Conservation (phyloP, 2,888 invertebrate species). For the Dendrolimus houi region DNA sequence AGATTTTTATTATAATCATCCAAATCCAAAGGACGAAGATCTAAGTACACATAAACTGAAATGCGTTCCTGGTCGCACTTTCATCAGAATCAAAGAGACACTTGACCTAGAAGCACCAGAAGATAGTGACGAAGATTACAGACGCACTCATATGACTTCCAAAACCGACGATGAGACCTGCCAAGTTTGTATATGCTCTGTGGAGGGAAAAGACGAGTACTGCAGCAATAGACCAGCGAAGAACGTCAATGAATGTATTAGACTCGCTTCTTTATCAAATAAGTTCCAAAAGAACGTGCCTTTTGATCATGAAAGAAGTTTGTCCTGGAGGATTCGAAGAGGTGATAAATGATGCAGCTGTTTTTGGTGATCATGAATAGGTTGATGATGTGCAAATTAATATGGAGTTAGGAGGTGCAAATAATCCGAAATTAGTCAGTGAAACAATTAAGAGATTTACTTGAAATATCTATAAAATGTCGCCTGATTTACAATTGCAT, state of each 20-base stretch:
- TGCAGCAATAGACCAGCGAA: conserved; percentile 47
- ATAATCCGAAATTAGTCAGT: no score
- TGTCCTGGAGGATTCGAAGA: conserved; percentile 44
- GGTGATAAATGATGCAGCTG: conserved; percentile 22
- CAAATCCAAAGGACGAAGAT: conserved; percentile 21
- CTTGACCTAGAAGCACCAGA: conserved; percentile 1
- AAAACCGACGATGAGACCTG: conserved; percentile 35
- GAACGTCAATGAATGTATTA: conserved; percentile 54
- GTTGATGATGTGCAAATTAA: neutral
- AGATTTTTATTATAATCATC: conserved; percentile 43
- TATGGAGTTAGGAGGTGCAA: conserved; percentile 5
- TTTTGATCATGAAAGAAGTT: conserved; percentile 31
- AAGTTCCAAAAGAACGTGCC: conserved; percentile 25
- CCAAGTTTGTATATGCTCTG: conserved; percentile 49
- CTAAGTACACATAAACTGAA: conserved; percentile 18
- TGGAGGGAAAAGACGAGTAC: conserved; percentile 42
- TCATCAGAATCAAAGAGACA: conserved; percentile 26
- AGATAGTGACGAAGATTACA: conserved; percentile 7
- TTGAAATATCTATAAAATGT: no score
- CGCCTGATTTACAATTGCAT: no score
- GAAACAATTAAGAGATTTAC: no score
- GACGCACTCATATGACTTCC: conserved; percentile 38
- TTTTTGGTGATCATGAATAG: conserved; percentile 24
- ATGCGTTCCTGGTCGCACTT: conserved; percentile 54
- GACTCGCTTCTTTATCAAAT: conserved; percentile 23